Evolutionary conservation across 2,888 invertebrate genomes (phyloP).

Genomic region (Eledona agricola): DNA sequence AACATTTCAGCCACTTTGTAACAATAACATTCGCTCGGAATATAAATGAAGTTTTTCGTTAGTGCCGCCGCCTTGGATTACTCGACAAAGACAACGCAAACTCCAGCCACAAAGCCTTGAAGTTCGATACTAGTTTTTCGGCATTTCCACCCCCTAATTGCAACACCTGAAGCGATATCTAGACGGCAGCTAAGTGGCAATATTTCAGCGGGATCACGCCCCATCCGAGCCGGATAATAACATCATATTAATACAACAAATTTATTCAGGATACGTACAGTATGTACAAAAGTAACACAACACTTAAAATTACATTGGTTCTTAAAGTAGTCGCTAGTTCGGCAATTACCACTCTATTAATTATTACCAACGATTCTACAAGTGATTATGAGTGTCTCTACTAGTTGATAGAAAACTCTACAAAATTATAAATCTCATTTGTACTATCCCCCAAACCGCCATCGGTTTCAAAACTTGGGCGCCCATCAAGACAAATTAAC

Average conservation of each 20-base stretch:
- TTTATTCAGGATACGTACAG: slow-evolving; percentile 26
- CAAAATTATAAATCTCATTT: slow-evolving; percentile 24
- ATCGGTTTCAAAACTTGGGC: slow-evolving; percentile 1
- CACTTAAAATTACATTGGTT: slow-evolving; percentile 37
- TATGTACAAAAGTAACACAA: slow-evolving; percentile 38
- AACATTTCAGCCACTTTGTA: slow-evolving; percentile 44
- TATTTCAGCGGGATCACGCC: slow-evolving; percentile 23
- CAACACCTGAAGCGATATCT: slow-evolving; percentile 17
- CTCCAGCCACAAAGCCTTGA: slow-evolving; percentile 23
- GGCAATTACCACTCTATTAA: slow-evolving; percentile 20
- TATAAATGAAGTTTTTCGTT: slow-evolving; percentile 43
- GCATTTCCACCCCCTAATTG: slow-evolving; percentile 18
- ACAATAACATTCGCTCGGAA: slow-evolving; percentile 44
- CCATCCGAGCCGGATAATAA: slow-evolving; percentile 10
- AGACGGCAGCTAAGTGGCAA: slow-evolving; percentile 25
- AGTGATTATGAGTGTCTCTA: slow-evolving; percentile 23
- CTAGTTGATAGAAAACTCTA: slow-evolving; percentile 25
- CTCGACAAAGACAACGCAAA: slow-evolving; percentile 33
- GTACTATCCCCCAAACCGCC: slow-evolving; percentile 23
- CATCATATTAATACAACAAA: slow-evolving; percentile 31
- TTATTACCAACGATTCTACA: slow-evolving; percentile 11
- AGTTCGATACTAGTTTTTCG: slow-evolving; percentile 32
- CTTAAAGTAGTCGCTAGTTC: slow-evolving; percentile 30
- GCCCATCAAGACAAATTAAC: slow-evolving; percentile 3
- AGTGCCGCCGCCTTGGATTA: slow-evolving; percentile 19